These are phyloP conservation scores for Lytechinus pictus DNA, from an alignment of 35 echinoderm and acorn worm species.

Conservation along the genomic window DNA sequence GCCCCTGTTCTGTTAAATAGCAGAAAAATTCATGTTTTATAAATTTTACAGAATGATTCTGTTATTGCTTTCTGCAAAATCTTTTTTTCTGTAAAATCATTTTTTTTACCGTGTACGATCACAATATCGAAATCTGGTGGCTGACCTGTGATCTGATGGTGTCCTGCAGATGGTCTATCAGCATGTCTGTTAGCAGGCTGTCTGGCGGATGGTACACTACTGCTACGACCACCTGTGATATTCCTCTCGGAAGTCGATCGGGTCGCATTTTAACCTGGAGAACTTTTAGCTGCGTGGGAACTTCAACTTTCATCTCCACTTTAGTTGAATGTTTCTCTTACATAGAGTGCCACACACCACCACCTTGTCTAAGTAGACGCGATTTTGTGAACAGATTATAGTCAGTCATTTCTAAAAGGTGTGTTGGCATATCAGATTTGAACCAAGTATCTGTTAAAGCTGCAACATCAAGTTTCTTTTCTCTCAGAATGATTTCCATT, in stretches of 20 bases:
- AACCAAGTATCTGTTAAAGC: conserved; percentile 15
- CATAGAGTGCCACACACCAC: conserved; percentile 53
- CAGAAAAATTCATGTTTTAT: too few species aligned
- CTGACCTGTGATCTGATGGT: conserved; percentile 28
- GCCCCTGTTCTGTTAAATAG: too few species aligned
- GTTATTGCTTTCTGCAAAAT: too few species aligned
- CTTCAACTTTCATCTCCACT: not conserved
- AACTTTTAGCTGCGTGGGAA: conserved; percentile 40
- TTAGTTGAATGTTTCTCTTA: conserved; percentile 34
- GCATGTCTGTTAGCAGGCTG: conserved; percentile 8
- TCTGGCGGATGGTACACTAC: conserved; percentile 59
- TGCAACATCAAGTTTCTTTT: conserved; percentile 11
- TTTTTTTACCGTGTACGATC: too few species aligned
- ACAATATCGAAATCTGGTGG: conserved; percentile 45
- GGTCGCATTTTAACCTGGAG: conserved; percentile 60
- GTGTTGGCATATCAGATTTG: conserved; percentile 11
- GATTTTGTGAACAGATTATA: conserved; percentile 50
- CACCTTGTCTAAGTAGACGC: conserved; percentile 33
- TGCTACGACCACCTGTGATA: conserved; percentile 23
- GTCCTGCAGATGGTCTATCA: conserved; percentile 63
- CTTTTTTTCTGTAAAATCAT: too few species aligned
- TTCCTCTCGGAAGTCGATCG: conserved; percentile 42
- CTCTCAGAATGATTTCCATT: conserved; percentile 36
- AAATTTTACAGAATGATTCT: too few species aligned
- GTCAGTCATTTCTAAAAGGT: not conserved